Evolutionary conservation across 2,888 invertebrate genomes (phyloP).

Genomic region (Leucophenga maculata): DNA sequence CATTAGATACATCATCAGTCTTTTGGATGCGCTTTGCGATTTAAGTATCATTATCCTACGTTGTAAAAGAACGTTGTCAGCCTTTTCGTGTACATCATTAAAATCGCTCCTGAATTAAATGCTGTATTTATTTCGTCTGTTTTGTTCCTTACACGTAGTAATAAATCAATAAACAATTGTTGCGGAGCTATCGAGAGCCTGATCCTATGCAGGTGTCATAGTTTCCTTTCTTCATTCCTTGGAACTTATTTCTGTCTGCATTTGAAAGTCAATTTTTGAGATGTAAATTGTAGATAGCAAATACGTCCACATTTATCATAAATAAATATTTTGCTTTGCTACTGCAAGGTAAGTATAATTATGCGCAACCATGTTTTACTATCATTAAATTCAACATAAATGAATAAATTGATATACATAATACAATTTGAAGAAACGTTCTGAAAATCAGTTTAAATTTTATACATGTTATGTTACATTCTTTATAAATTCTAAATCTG

Average conservation of each 20-base stretch:
- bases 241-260: neutral
- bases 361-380: constrained; percentile 3
- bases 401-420: constrained; percentile 13
- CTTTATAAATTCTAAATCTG: neutral
- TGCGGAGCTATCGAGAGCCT: neutral
- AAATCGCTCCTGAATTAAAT: constrained; percentile 20
- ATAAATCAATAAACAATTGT: constrained; percentile 18
- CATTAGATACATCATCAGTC: constrained; percentile 2
- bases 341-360: neutral
- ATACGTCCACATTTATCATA: constrained; percentile 14
- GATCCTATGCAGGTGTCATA: constrained; percentile 16
- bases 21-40: neutral
- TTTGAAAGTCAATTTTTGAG: constrained; percentile 22
- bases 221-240: constrained; percentile 2
- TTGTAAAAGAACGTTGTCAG: constrained; percentile 10
- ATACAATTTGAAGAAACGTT: neutral
- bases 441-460: neutral
- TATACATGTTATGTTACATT: too few species aligned
- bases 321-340: constrained; percentile 22
- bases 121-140: neutral
- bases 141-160: neutral
- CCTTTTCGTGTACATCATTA: constrained; percentile 18
- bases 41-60: neutral
- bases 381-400: constrained; percentile 12
- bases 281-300: constrained; percentile 18